phyloP scores from a whole-genome alignment of 2,888 invertebrate species.

The Pilophorus perplexus region DNA sequence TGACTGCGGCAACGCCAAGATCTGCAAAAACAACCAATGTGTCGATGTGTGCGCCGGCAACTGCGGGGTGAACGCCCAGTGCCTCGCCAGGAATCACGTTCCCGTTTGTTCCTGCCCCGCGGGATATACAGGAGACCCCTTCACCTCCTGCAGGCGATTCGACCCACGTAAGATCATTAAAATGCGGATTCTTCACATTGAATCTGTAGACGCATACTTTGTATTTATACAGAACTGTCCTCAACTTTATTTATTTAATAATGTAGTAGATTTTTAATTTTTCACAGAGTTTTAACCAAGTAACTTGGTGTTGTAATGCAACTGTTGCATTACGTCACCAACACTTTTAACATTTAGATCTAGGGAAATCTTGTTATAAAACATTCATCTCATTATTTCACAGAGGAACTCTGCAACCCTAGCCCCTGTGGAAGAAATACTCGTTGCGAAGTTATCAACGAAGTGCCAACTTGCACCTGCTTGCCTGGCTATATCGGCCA shows the following conservation, averaged over 20 bases:
- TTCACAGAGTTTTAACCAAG: no score
- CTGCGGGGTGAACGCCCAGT: conserved; percentile 74
- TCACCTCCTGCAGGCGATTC: conserved; percentile 66
- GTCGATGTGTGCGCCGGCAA: no score
- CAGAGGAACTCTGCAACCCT: conserved; percentile 61
- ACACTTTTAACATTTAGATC: no score
- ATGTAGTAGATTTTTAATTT: no score
- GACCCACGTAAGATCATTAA: conserved; percentile 76
- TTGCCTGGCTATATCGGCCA: conserved; percentile 72
- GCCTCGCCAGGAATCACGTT: conserved; percentile 72
- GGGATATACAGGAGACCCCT: conserved; percentile 77
- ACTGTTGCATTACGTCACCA: no score
- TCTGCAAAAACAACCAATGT: conserved; percentile 74
- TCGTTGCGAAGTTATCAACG: conserved; percentile 72
- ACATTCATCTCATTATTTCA: no score
- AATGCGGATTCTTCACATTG: no score
- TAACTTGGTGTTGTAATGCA: no score
- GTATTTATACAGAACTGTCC: no score
- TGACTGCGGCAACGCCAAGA: conserved; percentile 70
- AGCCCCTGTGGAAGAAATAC: conserved; percentile 80
- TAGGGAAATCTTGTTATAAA: no score
- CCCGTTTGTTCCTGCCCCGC: conserved; percentile 75
- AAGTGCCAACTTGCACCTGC: conserved; percentile 76
- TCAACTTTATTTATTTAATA: no score
- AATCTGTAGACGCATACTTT: no score